These are phyloP conservation scores for Lomographa bimaculata DNA, from an alignment of 2,888 invertebrate genomes.

Conservation along the genomic window DNA sequence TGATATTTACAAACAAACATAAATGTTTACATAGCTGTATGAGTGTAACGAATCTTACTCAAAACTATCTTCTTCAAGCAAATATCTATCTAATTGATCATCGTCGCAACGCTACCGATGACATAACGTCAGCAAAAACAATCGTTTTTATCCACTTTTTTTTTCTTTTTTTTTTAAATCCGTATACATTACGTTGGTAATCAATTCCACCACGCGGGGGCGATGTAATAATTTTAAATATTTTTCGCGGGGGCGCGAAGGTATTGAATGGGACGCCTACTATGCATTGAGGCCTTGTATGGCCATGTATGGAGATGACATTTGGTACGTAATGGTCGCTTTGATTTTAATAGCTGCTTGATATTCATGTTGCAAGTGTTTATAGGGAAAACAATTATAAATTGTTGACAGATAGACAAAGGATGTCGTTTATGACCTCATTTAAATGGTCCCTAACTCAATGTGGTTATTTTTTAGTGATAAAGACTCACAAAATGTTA, in stretches of 20 bases:
- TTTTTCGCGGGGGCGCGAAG: slow-evolving; percentile 60
- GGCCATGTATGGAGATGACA: slow-evolving; percentile 57
- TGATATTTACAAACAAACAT: too few relatives aligned
- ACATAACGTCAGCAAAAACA: slow-evolving; percentile 26
- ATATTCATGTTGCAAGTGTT: slow-evolving; percentile 28
- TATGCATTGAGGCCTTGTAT: slow-evolving; percentile 50
- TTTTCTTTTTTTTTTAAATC: slow-evolving; percentile 25
- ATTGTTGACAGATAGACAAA: slow-evolving; percentile 5
- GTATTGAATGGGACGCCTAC: slow-evolving; percentile 70
- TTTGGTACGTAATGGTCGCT: slow-evolving; percentile 58
- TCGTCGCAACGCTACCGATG: too few relatives aligned
- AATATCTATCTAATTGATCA: too few relatives aligned
- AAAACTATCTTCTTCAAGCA: too few relatives aligned
- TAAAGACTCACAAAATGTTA: too few relatives aligned
- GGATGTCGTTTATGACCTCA: too few relatives aligned
- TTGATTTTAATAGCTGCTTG: slow-evolving; percentile 54
- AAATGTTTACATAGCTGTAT: too few relatives aligned
- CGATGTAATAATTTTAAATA: slow-evolving; percentile 44
- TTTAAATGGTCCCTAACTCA: too few relatives aligned
- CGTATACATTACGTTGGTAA: slow-evolving; percentile 36
- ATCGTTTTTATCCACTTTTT: slow-evolving; percentile 12
- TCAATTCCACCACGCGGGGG: slow-evolving; percentile 52
- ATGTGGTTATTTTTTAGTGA: too few relatives aligned
- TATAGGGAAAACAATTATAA: slow-evolving; percentile 19
- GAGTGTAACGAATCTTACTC: too few relatives aligned